Evolutionary conservation across 2,888 invertebrate species (phyloP), one percentile per base, ranked within the genome.

Genomic region (Zhengitettix transpicula): DNA sequence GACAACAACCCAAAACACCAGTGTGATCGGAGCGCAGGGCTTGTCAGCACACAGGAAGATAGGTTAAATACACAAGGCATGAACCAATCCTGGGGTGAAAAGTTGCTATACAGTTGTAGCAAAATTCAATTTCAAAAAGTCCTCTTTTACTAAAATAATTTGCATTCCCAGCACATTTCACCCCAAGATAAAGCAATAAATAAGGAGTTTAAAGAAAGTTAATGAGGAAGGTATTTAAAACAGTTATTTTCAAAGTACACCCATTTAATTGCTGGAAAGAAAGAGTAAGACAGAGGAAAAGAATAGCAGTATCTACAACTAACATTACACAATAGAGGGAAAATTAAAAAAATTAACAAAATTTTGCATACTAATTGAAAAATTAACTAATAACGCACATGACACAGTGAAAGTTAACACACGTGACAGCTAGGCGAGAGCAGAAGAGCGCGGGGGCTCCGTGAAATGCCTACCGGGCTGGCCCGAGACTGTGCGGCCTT

Each of bases 401-500:
- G 60, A 62, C 51, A 55, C 58, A 58, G 60, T 52, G 53, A 55
- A 63, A 58, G 52, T 53, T 58, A 58, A 64, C 60, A 62, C 59
- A 61, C 58, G 57, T 56, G 63, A 62, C 58, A 64, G 64, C 60
- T 61, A 64, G 63, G 52, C 55, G 58, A 65, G 60, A 65, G 65
- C 62, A 62, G 62, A 62, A 65, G 63, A 63, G 64, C 63, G 61
- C 62, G 28, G 62, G 62, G 63, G 62, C 62, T 60, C 57, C 61
- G 62, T 62, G 63, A 61, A 59, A 64, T 81, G 82, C 83, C 86
- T 86, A 86, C 86, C 85, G 85, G 85, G 84, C 84, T 84, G 78
- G 80, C 80, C 87, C 89, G 87, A 85, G 89, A 87, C 87, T 93
- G 93, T 85, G 92, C 91, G 83, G 87, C 83, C 90, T 92, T 92